Percentiles rank a stretch among this genome's conserved stretches.
Evolutionary conservation across 2,888 invertebrate genomes (phyloP).

Genomic region (Trichogramma evanescens): DNA sequence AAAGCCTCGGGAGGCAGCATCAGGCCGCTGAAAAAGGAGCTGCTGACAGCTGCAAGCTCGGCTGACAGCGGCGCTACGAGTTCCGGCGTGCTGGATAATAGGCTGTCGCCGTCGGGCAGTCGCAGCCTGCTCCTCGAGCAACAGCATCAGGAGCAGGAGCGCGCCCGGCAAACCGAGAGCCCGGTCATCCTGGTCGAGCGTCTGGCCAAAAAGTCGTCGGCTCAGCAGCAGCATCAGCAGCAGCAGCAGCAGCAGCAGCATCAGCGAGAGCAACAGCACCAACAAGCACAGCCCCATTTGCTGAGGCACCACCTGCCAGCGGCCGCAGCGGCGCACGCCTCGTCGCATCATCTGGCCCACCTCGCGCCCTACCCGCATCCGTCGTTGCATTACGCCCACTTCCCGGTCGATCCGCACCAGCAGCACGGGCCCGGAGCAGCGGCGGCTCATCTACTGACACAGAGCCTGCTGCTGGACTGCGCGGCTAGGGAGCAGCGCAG

Average conservation of each 20-base stretch:
- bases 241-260: constrained; percentile 31
- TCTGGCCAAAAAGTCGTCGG: constrained; percentile 40
- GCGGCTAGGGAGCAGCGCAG: constrained; percentile 22
- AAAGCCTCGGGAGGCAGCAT: constrained; percentile 4
- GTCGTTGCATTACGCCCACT: constrained; percentile 14
- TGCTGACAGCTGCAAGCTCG: constrained; percentile 23
- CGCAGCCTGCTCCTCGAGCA: constrained; percentile 42
- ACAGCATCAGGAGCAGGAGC: constrained; percentile 43
- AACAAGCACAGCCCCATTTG: constrained; percentile 20
- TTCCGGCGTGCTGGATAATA: constrained; percentile 43
- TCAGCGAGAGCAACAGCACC: constrained; percentile 29
- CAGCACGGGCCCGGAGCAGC: constrained; percentile 16
- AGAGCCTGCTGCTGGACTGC: not conserved
- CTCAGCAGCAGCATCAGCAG: constrained; percentile 32
- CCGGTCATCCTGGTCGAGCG: constrained; percentile 44
- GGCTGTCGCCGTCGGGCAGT: constrained; percentile 46
- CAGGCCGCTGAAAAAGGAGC: constrained; percentile 10
- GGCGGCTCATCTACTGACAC: too few species aligned
- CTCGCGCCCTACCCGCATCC: constrained; percentile 20
- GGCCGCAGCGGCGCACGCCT: constrained; percentile 29
- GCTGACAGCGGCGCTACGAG: constrained; percentile 29
- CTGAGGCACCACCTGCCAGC: constrained; percentile 25
- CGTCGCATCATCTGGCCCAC: constrained; percentile 19
- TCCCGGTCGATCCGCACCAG: constrained; percentile 21
- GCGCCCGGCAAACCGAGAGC: constrained; percentile 44